phyloP scores from a whole-genome alignment of 2,113 vertebrate genomes.

The Nyctereutes procyonoides region DNA sequence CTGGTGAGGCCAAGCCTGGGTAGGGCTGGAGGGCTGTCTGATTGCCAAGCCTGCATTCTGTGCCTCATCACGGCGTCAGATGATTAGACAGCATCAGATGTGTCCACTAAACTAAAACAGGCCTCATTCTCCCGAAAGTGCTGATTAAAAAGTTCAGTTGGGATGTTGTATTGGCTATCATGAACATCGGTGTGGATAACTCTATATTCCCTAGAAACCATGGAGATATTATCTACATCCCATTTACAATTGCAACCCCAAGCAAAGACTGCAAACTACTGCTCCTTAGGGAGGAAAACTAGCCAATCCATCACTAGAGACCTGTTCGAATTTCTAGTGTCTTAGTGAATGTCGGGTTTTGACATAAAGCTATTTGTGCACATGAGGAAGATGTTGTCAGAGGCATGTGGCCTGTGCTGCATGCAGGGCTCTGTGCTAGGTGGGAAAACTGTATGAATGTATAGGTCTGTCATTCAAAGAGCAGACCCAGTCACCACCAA shows the following conservation, averaged over 20 bases:
- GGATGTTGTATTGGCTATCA: not conserved
- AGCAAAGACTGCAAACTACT: not conserved
- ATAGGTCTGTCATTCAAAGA: not conserved
- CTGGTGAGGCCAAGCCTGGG: not conserved
- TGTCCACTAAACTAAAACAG: not conserved
- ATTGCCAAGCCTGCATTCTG: not conserved
- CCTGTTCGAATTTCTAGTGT: not conserved
- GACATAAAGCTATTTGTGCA: not conserved
- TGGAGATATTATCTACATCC: not conserved
- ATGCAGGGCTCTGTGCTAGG: fast-evolving
- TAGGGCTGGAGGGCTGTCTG: fast-evolving
- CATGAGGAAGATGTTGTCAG: not conserved
- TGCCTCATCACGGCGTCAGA: not conserved
- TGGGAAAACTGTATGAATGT: not conserved
- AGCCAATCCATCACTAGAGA: not conserved
- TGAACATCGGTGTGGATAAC: not conserved
- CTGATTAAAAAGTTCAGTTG: conserved; percentile 30
- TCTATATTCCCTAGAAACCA: not conserved
- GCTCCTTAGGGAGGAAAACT: not conserved
- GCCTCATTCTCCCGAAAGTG: not conserved
- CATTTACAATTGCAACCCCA: not conserved
- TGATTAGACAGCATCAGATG: not conserved
- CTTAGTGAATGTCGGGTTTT: not conserved
- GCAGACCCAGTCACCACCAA: not conserved
- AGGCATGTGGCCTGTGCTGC: not conserved